Conservation (phyloP, 2,888 invertebrate genomes). For the Achlya flavicornis region DNA sequence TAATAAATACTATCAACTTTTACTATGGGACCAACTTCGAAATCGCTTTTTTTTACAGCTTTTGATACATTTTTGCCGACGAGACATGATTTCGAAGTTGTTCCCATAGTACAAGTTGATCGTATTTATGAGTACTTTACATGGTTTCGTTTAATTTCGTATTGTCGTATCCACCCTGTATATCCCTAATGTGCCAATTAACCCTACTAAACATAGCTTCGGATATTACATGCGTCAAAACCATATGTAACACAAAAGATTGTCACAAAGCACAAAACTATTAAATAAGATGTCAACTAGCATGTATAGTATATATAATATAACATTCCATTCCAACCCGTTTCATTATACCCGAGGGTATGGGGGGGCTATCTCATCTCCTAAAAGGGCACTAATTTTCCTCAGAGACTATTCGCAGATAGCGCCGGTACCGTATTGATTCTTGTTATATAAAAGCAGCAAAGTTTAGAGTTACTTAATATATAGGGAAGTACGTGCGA, state of each 20-base stretch:
- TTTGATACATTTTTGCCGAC: too few species aligned
- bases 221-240: neutral
- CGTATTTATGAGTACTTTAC: too few species aligned
- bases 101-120: too few species aligned
- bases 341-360: slow-evolving; percentile 38
- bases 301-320: neutral
- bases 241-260: neutral
- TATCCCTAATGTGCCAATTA: too few species aligned
- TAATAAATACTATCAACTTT: too few species aligned
- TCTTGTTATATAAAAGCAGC: slow-evolving; percentile 21
- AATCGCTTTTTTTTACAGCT: too few species aligned
- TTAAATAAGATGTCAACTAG: slow-evolving; percentile 11
- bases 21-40: too few species aligned
- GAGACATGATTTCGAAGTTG: too few species aligned
- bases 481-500: slow-evolving; percentile 2
- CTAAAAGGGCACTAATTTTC: slow-evolving; percentile 49
- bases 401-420: slow-evolving; percentile 31
- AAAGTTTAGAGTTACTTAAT: neutral
- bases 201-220: too few species aligned
- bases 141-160: too few species aligned
- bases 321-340: slow-evolving; percentile 29
- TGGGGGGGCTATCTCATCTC: slow-evolving; percentile 41
- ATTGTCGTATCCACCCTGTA: too few species aligned
- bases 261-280: neutral
- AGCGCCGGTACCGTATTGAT: slow-evolving; percentile 32